phyloP scores from a whole-genome alignment of 2,888 invertebrate species.

The Sialis fuliginosa region DNA sequence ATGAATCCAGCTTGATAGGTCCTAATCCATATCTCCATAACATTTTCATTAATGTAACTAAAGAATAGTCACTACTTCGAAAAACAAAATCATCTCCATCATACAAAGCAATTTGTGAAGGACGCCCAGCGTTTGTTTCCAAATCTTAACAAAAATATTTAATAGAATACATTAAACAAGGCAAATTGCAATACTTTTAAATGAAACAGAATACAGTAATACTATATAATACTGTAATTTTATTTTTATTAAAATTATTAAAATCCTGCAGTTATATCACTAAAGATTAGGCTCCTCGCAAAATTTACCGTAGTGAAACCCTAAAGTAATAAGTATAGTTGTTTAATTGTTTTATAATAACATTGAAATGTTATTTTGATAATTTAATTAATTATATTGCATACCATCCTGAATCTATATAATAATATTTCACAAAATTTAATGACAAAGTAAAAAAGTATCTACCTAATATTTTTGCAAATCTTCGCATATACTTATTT shows the following conservation, averaged over 20 bases:
- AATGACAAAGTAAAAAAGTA: conserved; percentile 1
- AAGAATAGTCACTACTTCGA: conserved; percentile 26
- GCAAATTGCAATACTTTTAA: too few species aligned
- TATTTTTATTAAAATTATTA: too few species aligned
- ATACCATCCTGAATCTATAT: neutral
- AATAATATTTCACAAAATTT: neutral
- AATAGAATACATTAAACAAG: neutral
- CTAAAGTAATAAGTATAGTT: too few species aligned
- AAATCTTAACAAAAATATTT: conserved; percentile 16
- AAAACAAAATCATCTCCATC: conserved; percentile 34
- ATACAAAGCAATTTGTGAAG: conserved; percentile 25
- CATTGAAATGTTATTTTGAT: too few species aligned
- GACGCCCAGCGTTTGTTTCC: conserved; percentile 12
- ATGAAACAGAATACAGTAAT: too few species aligned
- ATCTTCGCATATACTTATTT: conserved; percentile 36
- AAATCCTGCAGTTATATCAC: too few species aligned
- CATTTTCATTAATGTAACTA: conserved; percentile 26
- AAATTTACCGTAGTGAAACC: too few species aligned
- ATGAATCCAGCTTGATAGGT: conserved; percentile 24
- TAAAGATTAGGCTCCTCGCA: too few species aligned
- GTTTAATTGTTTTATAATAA: too few species aligned
- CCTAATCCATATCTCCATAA: conserved; percentile 37
- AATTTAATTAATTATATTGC: too few species aligned
- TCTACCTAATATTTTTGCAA: conserved; percentile 31
- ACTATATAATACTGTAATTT: too few species aligned